Base-by-base conservation (phyloP, 2,113 vertebrate genomes). In the Aix galericulata region DNA sequence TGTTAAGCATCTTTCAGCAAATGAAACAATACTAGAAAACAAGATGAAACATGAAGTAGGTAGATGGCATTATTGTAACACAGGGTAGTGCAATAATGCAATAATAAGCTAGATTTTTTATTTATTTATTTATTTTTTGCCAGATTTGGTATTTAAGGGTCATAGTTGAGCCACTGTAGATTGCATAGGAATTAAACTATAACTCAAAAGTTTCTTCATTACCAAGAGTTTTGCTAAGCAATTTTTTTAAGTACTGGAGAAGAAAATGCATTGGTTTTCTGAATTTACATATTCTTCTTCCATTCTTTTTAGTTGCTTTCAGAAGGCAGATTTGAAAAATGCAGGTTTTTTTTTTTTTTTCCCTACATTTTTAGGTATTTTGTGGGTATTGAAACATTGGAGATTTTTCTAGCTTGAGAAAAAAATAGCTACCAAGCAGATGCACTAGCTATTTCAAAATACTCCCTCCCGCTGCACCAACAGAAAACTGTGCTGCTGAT, bases 371-470 rank as follows among this genome's bases (percentile, higher is more conserved):
- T 71, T 79, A 36, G 2, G 27, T 44, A 80, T 82, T 86, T 74
- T 82, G 29, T 66, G 36, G 56, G 34, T n/a, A 77, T 86, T 86
- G 52, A 93, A 92, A 83, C 34, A 64, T 5, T 77, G 36, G 32
- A 89, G 53, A 94, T 78, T 82, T 95, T 96, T 95, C 29, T 46
- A 93, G 83, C 67, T 91, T 21, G 53, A 88, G 71, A 53, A 86
- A 89, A 96, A 96, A 94, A 97, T 91, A 95, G 31, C 71, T 95
- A 92, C 17, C 25, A 91, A 94, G 64, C 91, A 95, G 82, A 96
- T 94, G 82, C 64, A 92, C 74, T 66, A 86, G 71, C 84, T 97
- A 71, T 92, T 93, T 97, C 91, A 94, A 92, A 97, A 95, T 68
- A 76, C 77, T 62, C 82, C 50, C 93, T 95, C 85, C 42, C 11